These are phyloP conservation scores for Nezara viridula DNA, from an alignment of 2,888 invertebrate species.

Conservation along the genomic window DNA sequence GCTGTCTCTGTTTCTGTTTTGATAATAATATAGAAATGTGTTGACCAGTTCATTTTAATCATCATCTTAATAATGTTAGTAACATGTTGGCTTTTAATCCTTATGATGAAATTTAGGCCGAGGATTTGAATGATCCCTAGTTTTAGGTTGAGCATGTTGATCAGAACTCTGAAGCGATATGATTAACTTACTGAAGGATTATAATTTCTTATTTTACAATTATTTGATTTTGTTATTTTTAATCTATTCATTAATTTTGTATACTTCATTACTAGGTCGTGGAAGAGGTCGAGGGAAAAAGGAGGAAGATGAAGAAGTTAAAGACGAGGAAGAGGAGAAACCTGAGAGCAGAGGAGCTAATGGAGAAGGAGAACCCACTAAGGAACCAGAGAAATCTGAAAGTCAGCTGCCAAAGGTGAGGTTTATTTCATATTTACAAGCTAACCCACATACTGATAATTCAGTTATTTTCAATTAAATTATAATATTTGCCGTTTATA, in stretches of 20 bases:
- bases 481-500: neutral
- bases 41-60: too few species aligned
- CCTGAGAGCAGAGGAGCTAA: slow-evolving; percentile 63
- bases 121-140: slow-evolving; percentile 47
- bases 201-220: neutral
- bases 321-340: slow-evolving; percentile 62
- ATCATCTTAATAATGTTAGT: too few species aligned
- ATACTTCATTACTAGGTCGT: slow-evolving; percentile 60
- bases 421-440: neutral
- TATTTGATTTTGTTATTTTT: neutral
- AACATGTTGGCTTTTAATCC: too few species aligned
- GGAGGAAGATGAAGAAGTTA: slow-evolving; percentile 62
- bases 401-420: slow-evolving; percentile 50
- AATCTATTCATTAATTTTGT: too few species aligned
- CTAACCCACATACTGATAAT: neutral
- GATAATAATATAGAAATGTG: too few species aligned
- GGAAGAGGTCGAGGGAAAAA: slow-evolving; percentile 64
- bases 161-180: slow-evolving; percentile 49
- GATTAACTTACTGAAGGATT: neutral
- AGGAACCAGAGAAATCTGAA: slow-evolving; percentile 58
- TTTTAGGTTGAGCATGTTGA: slow-evolving; percentile 39
- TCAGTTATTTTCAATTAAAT: neutral
- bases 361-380: slow-evolving; percentile 61
- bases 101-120: slow-evolving; percentile 50
- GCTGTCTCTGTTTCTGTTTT: too few species aligned